These are phyloP conservation scores for Campoletis raptor DNA, from an alignment of 2,888 invertebrate species.

Conservation along the genomic window DNA sequence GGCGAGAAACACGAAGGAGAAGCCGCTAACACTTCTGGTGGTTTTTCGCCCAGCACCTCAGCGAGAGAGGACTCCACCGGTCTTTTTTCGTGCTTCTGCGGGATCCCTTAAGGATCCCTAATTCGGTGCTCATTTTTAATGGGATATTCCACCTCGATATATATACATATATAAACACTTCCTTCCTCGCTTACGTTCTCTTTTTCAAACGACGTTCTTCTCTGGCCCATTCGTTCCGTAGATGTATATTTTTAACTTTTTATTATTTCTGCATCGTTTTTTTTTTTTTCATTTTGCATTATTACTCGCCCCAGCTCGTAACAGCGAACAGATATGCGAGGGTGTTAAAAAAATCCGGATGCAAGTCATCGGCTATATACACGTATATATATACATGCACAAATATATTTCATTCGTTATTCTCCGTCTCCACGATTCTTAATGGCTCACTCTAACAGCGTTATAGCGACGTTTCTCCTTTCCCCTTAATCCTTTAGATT, in stretches of 20 bases:
- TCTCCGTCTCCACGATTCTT: conserved; percentile 52
- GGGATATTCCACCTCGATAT: conserved; percentile 17
- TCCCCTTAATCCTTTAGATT: conserved; percentile 9
- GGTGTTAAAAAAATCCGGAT: conserved; percentile 42
- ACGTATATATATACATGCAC: not conserved
- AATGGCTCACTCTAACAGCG: conserved; percentile 57
- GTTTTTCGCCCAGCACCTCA: not conserved
- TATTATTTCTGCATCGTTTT: conserved; percentile 7
- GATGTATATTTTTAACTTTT: not conserved
- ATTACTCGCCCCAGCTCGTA: conserved; percentile 17
- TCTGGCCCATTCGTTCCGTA: conserved; percentile 5
- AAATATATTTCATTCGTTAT: conserved; percentile 33
- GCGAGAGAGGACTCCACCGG: not conserved
- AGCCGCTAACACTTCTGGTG: conserved; percentile 31
- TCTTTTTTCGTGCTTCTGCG: conserved; percentile 41
- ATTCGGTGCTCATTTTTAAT: conserved; percentile 67
- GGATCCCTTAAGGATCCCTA: conserved; percentile 46
- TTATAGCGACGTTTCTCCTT: not conserved
- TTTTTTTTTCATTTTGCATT: conserved; percentile 35
- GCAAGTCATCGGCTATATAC: conserved; percentile 1
- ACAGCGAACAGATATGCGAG: conserved; percentile 3
- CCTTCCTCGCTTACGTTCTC: not conserved
- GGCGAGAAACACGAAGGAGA: conserved; percentile 17
- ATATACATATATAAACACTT: conserved; percentile 8
- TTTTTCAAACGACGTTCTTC: conserved; percentile 5